Evolutionary conservation across 2,888 invertebrate species (phyloP), one percentile per base, ranked within the genome.

Genomic region (Pinctada fucata): DNA sequence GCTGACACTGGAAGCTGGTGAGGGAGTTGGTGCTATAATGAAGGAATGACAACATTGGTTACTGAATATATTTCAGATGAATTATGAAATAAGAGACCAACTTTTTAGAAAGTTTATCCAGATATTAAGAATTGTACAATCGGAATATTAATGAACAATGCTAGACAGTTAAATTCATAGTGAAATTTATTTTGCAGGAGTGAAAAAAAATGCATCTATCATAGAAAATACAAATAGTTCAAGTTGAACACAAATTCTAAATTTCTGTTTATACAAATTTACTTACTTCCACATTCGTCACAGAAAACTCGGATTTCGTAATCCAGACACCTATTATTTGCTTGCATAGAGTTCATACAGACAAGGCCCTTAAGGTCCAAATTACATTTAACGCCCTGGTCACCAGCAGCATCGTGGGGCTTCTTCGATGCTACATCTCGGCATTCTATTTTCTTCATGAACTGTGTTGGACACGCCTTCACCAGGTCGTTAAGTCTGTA

Each of bases 371-470:
- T 68, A 63, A 67, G 45, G 65, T 31, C 69, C 50, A 81, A 48
- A 51, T 73, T 86, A 79, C 76, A 83, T 79, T 82, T 86, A 91
- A 83, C 92, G 93, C 78, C 81, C 6, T 90, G 96, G 96, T 16
- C 95, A 91, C 0, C 97, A 93, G 0, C 97, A 96, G 87, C 80
- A 66, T 85, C 83, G 69, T 83, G 86, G 5, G 83, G 75, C 31
- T 83, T 81, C 31, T 85, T 83, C 8, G 85, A 82, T 49, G 82
- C 85, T 1, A 85, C 86, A 8, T 87, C 86, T 31, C 89, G 79
- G 70, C 90, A 90, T 84, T 87, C 83, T 4, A 87, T 84, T 47
- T 72, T 79, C 8, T 72, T 72, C 68, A 83, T 79, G 47, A 75
- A 72, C 13, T 79, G 58, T 4, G 52, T 52, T 31, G 80, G 78